Percentiles rank a stretch among this genome's conserved stretches.
Conservation (phyloP, 2,113 vertebrate species). For the Cichladusa arquata region DNA sequence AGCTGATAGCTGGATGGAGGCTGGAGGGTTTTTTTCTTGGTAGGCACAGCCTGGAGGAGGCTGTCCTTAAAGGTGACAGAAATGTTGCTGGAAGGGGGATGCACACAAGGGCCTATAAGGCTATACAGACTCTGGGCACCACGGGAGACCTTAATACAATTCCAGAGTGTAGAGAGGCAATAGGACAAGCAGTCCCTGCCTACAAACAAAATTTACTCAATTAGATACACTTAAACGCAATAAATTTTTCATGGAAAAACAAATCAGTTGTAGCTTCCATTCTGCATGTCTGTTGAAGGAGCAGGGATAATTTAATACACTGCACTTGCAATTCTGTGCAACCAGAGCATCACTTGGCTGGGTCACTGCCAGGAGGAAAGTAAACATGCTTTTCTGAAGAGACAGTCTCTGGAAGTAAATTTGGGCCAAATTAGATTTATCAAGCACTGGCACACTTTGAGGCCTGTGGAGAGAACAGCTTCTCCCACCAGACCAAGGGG, state of each 20-base stretch:
- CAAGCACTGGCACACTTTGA: background rate
- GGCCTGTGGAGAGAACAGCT: background rate
- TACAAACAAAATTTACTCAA: background rate
- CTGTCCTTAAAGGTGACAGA: background rate
- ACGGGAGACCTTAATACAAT: background rate
- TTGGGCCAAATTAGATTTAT: background rate
- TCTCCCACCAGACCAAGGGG: background rate
- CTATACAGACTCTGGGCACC: fast-evolving
- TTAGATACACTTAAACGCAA: background rate
- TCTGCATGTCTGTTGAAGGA: background rate
- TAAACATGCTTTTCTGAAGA: background rate
- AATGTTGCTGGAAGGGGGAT: background rate
- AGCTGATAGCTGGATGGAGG: background rate
- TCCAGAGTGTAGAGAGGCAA: background rate
- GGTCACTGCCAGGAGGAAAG: background rate
- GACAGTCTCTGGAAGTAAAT: background rate
- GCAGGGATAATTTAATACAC: background rate
- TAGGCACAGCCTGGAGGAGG: background rate
- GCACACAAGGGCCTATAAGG: fast-evolving
- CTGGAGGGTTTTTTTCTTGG: background rate
- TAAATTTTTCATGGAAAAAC: background rate
- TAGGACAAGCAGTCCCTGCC: background rate
- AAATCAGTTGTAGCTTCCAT: background rate
- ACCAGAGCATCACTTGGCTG: background rate
- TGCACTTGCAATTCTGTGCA: background rate